phyloP scores from a whole-genome alignment of 1,140 invertebrate species.

The Apis dorsata region DNA sequence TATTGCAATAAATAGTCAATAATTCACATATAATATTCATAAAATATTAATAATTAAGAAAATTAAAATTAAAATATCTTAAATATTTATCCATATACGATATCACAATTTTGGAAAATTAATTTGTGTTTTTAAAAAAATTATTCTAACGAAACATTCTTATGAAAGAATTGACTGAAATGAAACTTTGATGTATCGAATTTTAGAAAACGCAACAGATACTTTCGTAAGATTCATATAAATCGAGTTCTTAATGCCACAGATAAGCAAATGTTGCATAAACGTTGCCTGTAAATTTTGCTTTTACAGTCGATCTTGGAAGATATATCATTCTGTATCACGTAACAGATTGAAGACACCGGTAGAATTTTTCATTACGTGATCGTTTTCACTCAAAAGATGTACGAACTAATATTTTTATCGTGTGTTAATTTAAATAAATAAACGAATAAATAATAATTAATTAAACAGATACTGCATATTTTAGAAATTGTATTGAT shows the following conservation, averaged over 20 bases:
- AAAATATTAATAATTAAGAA: no score
- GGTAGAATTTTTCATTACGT: conserved; percentile 25
- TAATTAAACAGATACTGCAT: neutral
- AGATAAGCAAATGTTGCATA: neutral
- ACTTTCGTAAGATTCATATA: neutral
- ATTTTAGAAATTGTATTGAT: neutral
- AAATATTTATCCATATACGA: no score
- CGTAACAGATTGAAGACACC: neutral
- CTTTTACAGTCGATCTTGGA: neutral
- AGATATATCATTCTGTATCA: neutral
- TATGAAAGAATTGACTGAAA: neutral
- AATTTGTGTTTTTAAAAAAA: neutral
- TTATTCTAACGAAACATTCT: neutral
- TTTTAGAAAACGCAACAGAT: no score
- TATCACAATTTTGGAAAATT: neutral
- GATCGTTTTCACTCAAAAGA: conserved; percentile 37
- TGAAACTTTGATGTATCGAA: no score
- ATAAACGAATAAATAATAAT: neutral
- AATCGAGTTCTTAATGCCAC: neutral
- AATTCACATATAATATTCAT: no score
- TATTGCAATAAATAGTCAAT: no score
- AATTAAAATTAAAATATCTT: no score
- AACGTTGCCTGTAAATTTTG: neutral
- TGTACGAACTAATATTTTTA: neutral
- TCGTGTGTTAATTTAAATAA: neutral